Base-by-base conservation (phyloP, 92 coral and sea anemone genomes). In the Siderastrea siderea region DNA sequence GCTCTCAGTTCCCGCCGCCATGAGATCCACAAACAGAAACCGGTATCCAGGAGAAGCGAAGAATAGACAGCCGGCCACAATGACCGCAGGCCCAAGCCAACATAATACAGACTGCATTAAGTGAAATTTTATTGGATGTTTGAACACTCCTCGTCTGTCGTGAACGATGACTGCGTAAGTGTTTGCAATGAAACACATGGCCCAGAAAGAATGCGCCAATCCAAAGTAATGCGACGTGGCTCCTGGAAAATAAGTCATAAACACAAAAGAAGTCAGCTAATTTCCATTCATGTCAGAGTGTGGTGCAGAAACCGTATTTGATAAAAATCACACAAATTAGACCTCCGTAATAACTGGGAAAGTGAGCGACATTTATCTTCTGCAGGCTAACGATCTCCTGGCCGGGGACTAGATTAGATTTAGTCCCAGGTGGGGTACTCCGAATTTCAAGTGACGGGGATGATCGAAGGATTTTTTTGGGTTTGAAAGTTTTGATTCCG, bases 131-230 rank as follows among this genome's bases (percentile, higher is more conserved):
- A 76, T 77, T 5, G 92, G 82, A 13, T 85, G 89, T 44, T 93
- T 93, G 75, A 97, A 97, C 50, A 97, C 78, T 8, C 66, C 62
- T 2, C 91, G 89, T 12, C 89, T 92, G 48, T 86, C 92, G 72
- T 60, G 87, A 73, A 97, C 94, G 78, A 97, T 92, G 13, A 97
- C 99, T 5, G 96, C 88, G 87, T 92, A 92, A 4, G 99, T 96
- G 91, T 97, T 97, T 73, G 90, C 89, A 43, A 97, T 87, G 66
- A 93, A 97, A 71, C 98, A 97, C 83, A 90, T 89, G 55, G 88
- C 94, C 99, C 99, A 97, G 74, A 95, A 92, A 75, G 96, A 92
- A 61, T 86, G 91, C n/a, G 93, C 93, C 51, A 97, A 86, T 69
- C 85, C 77, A 48, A 97, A 94, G 83, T 93, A 97, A 79, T 97